Conservation (phyloP, 2,797 vertebrate species). For the Lacerta agilis region DNA sequence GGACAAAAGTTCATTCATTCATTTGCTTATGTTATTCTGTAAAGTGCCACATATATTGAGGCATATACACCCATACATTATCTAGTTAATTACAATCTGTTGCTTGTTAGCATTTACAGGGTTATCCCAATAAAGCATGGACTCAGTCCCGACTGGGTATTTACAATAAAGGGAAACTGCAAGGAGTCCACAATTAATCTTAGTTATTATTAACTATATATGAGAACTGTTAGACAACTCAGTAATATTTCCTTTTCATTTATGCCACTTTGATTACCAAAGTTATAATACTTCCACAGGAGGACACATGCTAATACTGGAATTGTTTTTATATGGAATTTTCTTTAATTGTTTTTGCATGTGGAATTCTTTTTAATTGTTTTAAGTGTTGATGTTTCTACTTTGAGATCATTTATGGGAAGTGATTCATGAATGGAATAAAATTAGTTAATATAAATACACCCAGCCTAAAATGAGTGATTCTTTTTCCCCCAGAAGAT, state of each 20-base stretch:
- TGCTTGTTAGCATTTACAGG: background rate
- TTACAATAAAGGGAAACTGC: background rate
- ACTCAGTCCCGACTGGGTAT: background rate
- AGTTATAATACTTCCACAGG: background rate
- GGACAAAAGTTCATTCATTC: too few relatives aligned
- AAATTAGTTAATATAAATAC: background rate
- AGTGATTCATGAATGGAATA: too few relatives aligned
- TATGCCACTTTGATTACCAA: fast-evolving
- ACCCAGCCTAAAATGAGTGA: background rate
- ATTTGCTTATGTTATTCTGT: background rate
- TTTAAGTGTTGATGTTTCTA: too few relatives aligned
- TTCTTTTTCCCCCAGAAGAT: conserved; percentile 70
- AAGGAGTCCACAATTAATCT: background rate
- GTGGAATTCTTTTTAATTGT: too few relatives aligned
- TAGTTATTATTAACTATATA: background rate
- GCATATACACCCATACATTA: background rate
- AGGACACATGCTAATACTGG: background rate
- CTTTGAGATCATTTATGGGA: too few relatives aligned
- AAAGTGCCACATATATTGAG: background rate
- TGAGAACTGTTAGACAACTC: background rate
- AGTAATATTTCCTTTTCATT: background rate
- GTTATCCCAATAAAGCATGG: background rate
- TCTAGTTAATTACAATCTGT: background rate
- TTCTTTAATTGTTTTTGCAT: too few relatives aligned
- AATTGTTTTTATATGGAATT: too few relatives aligned